Evolutionary conservation across 1,140 invertebrate genomes (phyloP), one percentile per base, ranked within the genome.

Genomic region (Globodera rostochiensis): DNA sequence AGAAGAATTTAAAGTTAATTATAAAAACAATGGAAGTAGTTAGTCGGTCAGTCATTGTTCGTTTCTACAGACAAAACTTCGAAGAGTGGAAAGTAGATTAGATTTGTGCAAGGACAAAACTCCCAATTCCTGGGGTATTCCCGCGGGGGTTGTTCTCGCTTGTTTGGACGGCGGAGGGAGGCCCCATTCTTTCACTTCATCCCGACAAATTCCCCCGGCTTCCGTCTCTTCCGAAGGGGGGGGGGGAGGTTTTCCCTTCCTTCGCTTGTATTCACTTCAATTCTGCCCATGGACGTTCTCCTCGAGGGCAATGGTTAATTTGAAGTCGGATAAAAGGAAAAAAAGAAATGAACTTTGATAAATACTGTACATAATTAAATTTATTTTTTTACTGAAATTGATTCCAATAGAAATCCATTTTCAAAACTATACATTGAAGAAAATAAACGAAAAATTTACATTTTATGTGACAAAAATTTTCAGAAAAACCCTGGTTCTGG

Each of bases 101-200:
- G 36, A 36, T 13, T 69, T 69, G 25, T n/a, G 69, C 36, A 36
- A 11, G 9, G 69, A 36, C 67, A 45, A 71, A 64, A 64, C 13
- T 15, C 5, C 57, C 69, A 71, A 71, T 71, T 36, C 15, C 11
- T 21, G 69, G 69, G 69, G 69, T 36, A 71, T 71, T 71, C 69
- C 69, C 69, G 69, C 69, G 69, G 46, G 69, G 46, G n/a, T 6
- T 45, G 69, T 71, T 66, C n/a, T 66, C 60, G 13, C 36, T 36
- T 15, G 60, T 21, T 15, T 13, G 9, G 36, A 47, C 69, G 36
- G 69, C 69, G 36, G 69, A 47, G 36, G 13, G 46, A n/a, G 8
- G 21, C 69, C 69, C 6, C 25, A 11, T 45, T 71, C 46, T 36
- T 21, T 71, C 46, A 36, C 69, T 71, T 71, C 36, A 13, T 71